Conservation (phyloP, 2,888 invertebrate genomes). For the Ectemnius continuus region DNA sequence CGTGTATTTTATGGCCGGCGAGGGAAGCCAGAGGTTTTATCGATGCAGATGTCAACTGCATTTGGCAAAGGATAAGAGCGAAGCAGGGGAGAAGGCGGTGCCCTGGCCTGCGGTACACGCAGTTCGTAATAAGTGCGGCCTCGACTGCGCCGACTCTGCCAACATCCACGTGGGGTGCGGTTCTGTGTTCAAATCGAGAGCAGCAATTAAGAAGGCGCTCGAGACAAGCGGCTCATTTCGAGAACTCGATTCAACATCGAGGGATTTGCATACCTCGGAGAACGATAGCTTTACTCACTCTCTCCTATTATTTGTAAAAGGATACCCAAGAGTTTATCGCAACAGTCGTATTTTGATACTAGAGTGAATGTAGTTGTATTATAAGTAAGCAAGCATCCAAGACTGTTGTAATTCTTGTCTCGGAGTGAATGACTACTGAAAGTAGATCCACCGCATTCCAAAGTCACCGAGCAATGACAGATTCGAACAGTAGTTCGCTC, state of each 20-base stretch:
- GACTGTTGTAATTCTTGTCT: no score
- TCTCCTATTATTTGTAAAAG: background rate
- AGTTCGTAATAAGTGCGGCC: slow-evolving; percentile 36
- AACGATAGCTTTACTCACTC: background rate
- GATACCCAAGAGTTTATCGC: background rate
- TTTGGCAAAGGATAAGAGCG: slow-evolving; percentile 33
- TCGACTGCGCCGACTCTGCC: slow-evolving; percentile 31
- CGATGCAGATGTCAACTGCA: background rate
- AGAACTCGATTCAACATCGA: no score
- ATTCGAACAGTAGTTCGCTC: slow-evolving; percentile 66
- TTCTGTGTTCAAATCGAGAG: slow-evolving; percentile 16
- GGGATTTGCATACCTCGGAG: no score
- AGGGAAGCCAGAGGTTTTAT: background rate
- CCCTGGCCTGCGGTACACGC: slow-evolving; percentile 27
- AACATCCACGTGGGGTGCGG: slow-evolving; percentile 45
- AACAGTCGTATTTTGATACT: background rate
- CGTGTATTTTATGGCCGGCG: slow-evolving; percentile 19
- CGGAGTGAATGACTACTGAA: background rate
- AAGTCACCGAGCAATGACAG: slow-evolving; percentile 61
- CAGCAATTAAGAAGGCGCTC: background rate
- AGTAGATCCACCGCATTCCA: background rate
- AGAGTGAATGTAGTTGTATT: no score
- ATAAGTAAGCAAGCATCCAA: no score
- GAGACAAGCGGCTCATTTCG: no score
- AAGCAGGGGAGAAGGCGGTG: slow-evolving; percentile 43